These are phyloP conservation scores for Ploceus nigricollis DNA, from an alignment of 2,113 vertebrate genomes.

Conservation along the genomic window DNA sequence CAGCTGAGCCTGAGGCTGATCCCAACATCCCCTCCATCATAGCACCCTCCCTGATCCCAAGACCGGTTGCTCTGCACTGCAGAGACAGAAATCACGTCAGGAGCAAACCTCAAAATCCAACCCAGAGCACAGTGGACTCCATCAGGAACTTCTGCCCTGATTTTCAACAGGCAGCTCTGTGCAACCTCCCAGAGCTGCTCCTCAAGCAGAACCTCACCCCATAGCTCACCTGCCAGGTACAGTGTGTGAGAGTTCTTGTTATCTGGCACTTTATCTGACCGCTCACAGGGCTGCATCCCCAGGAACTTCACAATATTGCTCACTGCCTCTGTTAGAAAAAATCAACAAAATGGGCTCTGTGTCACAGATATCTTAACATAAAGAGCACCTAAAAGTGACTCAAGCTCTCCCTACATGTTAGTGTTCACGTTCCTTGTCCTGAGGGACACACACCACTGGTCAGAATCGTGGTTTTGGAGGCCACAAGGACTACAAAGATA, in stretches of 20 bases:
- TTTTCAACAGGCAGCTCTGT: background rate
- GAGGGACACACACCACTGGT: background rate
- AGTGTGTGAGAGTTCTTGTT: conserved; percentile 80
- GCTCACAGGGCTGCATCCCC: conserved; percentile 84
- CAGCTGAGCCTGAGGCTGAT: background rate
- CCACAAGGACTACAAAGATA: background rate
- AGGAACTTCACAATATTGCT: conserved; percentile 81
- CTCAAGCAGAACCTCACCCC: background rate
- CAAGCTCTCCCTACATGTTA: background rate
- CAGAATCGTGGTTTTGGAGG: background rate
- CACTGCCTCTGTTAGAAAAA: conserved; percentile 74
- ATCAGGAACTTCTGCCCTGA: background rate
- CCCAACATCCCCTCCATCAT: background rate
- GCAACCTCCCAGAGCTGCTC: background rate
- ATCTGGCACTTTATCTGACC: conserved; percentile 81
- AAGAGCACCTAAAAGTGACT: background rate
- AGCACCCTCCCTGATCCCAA: background rate
- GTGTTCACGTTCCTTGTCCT: background rate
- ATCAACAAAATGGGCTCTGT: background rate
- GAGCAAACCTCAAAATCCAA: background rate
- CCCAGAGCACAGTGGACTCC: rapidly evolving
- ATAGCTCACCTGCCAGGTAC: conserved; percentile 76
- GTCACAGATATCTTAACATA: background rate
- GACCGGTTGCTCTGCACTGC: background rate
- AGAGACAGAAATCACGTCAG: background rate